Base-by-base conservation (phyloP, 1,140 invertebrate genomes). In the Drosophila fuyamai region DNA sequence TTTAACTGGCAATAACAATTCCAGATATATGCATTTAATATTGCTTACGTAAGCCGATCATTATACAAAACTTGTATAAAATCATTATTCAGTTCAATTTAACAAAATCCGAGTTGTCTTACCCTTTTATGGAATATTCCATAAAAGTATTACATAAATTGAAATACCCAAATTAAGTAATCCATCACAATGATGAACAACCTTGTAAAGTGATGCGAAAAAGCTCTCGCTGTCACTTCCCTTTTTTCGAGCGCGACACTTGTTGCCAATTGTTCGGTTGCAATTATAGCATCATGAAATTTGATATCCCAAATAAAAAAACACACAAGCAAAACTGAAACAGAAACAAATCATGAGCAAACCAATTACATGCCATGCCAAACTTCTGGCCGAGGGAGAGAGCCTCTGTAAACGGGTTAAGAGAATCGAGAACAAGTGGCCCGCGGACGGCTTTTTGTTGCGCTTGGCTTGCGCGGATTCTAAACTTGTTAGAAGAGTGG, bases 401-500 rank as follows among this genome's bases (percentile, higher is more conserved):
- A 55, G 59, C 36, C 58, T 46, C n/a, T 43, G 27, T 14, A 67
- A 88, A 88, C 83, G 83, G 84, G 83, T 88, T 88, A 88, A 88
- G 83, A 88, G 83, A 79, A 88, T 67, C 76, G 83, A 88, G 84
- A 89, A 80, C 83, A 89, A 86, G 83, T 88, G 83, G 76, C 47
- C 47, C 47, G 27, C 48, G 48, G 48, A 51, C 29, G 48, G 48
- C 48, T 35, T 51, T 51, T 50, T 72, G 82, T 83, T 77, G 83
- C 83, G 83, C 83, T 88, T 86, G 71, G 83, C 60, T 89, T 84
- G 79, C 76, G 79, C 84, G 76, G 83, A 84, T 88, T 88, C 84
- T 88, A 89, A 88, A 88, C 80, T 89, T 89, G 84, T 88, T 88
- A 88, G 84, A 88, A 88, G 84, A 88, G 74, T 79, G 65, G 74